These are phyloP conservation scores for Cylindroiulus punctatus DNA, from an alignment of 2,888 invertebrate species.

Conservation along the genomic window DNA sequence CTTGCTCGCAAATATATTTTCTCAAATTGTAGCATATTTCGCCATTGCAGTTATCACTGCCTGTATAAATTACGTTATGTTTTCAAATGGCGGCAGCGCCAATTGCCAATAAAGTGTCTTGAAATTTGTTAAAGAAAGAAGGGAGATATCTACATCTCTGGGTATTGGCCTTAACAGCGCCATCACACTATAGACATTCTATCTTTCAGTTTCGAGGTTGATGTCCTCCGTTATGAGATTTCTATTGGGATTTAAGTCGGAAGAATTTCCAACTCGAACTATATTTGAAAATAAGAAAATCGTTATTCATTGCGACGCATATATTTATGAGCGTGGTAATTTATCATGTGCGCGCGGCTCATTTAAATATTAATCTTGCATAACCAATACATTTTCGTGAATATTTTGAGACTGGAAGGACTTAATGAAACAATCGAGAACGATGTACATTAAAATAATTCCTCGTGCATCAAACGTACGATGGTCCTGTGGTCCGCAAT, in stretches of 20 bases:
- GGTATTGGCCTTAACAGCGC: background rate
- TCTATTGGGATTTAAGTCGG: background rate
- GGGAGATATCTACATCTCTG: background rate
- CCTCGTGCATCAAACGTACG: too few relatives aligned
- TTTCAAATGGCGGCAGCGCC: too few relatives aligned
- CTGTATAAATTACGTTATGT: too few relatives aligned
- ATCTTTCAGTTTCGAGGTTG: background rate
- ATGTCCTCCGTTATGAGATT: constrained; percentile 13
- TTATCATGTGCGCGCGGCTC: background rate
- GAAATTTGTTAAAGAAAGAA: constrained; percentile 10
- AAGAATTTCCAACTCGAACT: constrained; percentile 13
- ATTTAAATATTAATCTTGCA: constrained; percentile 9
- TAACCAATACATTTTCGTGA: background rate
- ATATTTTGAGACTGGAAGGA: background rate
- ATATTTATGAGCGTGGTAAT: background rate
- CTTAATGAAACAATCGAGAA: constrained; percentile 7
- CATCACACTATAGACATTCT: background rate
- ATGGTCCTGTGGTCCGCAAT: too few relatives aligned
- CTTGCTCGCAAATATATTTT: background rate
- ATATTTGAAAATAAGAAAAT: constrained; percentile 14
- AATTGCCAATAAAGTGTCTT: background rate
- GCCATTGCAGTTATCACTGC: background rate
- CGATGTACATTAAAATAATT: background rate
- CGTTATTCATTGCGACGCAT: background rate
- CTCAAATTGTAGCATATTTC: background rate